Evolutionary conservation across 2,113 vertebrate genomes (phyloP).

Genomic region (Pelecanoides urinatrix): DNA sequence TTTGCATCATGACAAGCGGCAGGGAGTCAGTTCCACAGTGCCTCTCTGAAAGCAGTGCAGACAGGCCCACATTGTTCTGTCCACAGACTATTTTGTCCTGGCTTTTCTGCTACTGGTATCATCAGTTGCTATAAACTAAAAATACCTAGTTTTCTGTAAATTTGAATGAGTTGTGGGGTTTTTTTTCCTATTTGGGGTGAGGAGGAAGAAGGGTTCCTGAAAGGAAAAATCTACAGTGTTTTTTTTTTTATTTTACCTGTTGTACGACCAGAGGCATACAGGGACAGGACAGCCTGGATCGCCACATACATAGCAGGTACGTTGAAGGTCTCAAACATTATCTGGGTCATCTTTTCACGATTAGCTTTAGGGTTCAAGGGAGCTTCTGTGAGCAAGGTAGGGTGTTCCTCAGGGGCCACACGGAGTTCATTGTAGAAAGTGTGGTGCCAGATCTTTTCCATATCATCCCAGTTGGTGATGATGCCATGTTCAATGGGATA

Average conservation of each 20-base stretch:
- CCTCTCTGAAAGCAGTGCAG: background rate
- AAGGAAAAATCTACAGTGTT: background rate
- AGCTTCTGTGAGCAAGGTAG: constrained; percentile 89
- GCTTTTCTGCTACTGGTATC: background rate
- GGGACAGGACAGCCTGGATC: constrained; percentile 97
- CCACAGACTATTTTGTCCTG: background rate
- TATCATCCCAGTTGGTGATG: constrained; percentile 97
- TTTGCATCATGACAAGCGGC: background rate
- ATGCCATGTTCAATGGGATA: constrained; percentile 94
- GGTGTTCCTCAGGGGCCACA: constrained; percentile 91
- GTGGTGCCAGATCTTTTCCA: constrained; percentile 98
- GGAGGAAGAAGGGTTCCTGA: background rate
- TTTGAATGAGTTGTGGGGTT: background rate
- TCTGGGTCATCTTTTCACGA: constrained; percentile 95
- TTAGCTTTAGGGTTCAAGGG: constrained; percentile 94
- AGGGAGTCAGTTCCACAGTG: background rate
- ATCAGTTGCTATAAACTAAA: background rate
- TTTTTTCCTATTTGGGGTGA: background rate
- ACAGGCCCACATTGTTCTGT: background rate
- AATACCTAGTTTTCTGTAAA: background rate
- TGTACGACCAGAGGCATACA: constrained; percentile 98
- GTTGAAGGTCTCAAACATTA: constrained; percentile 99
- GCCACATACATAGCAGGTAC: constrained; percentile 99
- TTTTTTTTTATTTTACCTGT: constrained; percentile 84
- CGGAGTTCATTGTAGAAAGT: constrained; percentile 94